phyloP scores from a whole-genome alignment of 2,797 vertebrate genomes.

The Gobio occitaniae region DNA sequence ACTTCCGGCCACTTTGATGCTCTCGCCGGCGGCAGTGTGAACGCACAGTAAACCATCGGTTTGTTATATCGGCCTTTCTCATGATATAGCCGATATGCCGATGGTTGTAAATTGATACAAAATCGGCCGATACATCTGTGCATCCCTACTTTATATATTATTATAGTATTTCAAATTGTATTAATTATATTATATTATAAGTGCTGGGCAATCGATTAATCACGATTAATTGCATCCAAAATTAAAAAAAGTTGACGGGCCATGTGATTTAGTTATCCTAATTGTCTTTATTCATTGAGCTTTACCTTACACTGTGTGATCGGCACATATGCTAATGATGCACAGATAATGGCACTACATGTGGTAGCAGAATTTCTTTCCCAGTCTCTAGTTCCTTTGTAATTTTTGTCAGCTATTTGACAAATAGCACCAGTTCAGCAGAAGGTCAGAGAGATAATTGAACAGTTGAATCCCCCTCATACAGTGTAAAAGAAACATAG shows the following conservation, averaged over 20 bases:
- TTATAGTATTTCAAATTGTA: too few relatives aligned
- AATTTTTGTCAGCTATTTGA: not conserved
- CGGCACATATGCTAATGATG: not conserved
- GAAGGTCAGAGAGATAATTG: slow-evolving; percentile 11
- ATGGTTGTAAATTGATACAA: too few relatives aligned
- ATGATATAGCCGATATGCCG: too few relatives aligned
- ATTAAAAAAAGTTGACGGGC: slow-evolving; percentile 51
- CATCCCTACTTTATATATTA: too few relatives aligned
- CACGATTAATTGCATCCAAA: too few relatives aligned
- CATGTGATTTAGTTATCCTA: slow-evolving; percentile 54
- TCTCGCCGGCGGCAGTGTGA: too few relatives aligned
- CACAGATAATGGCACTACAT: not conserved
- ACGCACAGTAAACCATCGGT: too few relatives aligned
- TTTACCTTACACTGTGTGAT: not conserved
- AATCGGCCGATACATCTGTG: too few relatives aligned
- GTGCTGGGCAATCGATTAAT: too few relatives aligned
- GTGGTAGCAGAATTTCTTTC: not conserved
- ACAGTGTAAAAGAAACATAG: not conserved
- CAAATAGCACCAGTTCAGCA: not conserved
- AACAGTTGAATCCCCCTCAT: not conserved
- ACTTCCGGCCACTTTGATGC: too few relatives aligned
- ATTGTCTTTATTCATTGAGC: slow-evolving; percentile 9
- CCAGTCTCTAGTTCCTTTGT: not conserved
- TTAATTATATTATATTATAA: too few relatives aligned
- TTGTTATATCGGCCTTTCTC: too few relatives aligned